These are phyloP conservation scores for Melieria crassipennis DNA, from an alignment of 2,888 invertebrate species.

Conservation along the genomic window DNA sequence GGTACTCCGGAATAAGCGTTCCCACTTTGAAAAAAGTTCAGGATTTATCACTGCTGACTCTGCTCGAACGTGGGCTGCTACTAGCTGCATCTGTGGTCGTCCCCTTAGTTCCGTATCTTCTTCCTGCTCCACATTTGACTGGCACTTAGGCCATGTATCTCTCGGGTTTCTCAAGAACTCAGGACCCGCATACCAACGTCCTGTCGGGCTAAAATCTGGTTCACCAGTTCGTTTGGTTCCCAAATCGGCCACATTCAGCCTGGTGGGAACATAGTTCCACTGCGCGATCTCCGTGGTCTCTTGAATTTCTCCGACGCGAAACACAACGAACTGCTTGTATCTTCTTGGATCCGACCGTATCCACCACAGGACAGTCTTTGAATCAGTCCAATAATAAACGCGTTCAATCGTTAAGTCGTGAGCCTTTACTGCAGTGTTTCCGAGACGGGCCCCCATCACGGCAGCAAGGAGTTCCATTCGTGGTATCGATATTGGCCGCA, in stretches of 20 bases:
- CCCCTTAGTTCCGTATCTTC: not conserved
- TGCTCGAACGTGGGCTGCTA: not conserved
- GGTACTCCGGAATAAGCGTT: not conserved
- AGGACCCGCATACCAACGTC: conserved; percentile 37
- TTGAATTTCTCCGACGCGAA: conserved; percentile 10
- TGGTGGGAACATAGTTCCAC: conserved; percentile 29
- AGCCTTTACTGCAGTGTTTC: conserved; percentile 29
- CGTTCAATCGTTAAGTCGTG: conserved; percentile 36
- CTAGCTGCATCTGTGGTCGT: not conserved
- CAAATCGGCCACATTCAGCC: conserved; percentile 39
- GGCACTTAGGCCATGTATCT: conserved; percentile 3
- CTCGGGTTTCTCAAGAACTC: conserved; percentile 28
- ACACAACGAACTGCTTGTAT: conserved; percentile 38
- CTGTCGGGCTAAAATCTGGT: not conserved
- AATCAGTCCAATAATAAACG: conserved; percentile 48
- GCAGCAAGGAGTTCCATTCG: conserved; percentile 46
- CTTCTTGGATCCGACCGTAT: conserved; percentile 42
- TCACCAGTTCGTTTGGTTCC: conserved; percentile 35
- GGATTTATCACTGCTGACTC: not conserved
- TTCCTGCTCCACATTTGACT: not conserved
- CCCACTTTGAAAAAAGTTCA: conserved; percentile 1
- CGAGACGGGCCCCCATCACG: conserved; percentile 42
- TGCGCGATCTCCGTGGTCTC: conserved; percentile 5
- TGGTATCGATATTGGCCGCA: conserved; percentile 43
- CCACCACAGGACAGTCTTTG: conserved; percentile 46